Percentiles rank a stretch among this genome's conserved stretches.
Evolutionary conservation across 2,888 invertebrate species (phyloP).

Genomic region (Pomacea canaliculata): DNA sequence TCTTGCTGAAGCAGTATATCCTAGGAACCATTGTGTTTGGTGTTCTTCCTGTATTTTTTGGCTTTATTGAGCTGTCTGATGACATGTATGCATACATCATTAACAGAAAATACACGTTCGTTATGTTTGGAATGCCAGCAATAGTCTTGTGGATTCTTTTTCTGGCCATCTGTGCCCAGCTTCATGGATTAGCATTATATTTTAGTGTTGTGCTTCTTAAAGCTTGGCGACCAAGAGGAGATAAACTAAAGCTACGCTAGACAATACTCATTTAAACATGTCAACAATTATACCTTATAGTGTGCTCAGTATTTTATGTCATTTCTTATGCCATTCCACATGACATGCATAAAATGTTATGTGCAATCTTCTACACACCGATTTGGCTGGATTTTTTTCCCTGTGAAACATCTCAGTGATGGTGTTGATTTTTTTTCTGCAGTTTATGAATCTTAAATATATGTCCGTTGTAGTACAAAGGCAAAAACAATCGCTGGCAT

Average conservation of each 20-base stretch:
- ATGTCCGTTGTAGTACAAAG: no score
- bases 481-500: no score
- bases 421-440: no score
- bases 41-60: constrained; percentile 85
- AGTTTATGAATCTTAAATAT: no score
- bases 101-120: constrained; percentile 76
- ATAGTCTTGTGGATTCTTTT: constrained; percentile 94
- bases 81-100: constrained; percentile 87
- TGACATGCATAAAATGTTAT: no score
- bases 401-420: no score
- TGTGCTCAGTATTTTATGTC: no score
- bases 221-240: constrained; percentile 62
- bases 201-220: constrained; percentile 62
- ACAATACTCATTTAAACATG: background rate
- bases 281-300: no score
- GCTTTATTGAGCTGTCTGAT: constrained; percentile 83
- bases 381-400: no score
- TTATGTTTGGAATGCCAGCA: constrained; percentile 79
- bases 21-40: constrained; percentile 82
- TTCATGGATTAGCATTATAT: constrained; percentile 71
- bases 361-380: no score
- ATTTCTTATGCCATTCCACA: no score
- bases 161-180: constrained; percentile 86
- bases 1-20: constrained; percentile 72
- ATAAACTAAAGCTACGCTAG: constrained; percentile 32